Evolutionary conservation across 2,888 invertebrate species (phyloP), one percentile per base, ranked within the genome.

Genomic region (Germaria angustata): DNA sequence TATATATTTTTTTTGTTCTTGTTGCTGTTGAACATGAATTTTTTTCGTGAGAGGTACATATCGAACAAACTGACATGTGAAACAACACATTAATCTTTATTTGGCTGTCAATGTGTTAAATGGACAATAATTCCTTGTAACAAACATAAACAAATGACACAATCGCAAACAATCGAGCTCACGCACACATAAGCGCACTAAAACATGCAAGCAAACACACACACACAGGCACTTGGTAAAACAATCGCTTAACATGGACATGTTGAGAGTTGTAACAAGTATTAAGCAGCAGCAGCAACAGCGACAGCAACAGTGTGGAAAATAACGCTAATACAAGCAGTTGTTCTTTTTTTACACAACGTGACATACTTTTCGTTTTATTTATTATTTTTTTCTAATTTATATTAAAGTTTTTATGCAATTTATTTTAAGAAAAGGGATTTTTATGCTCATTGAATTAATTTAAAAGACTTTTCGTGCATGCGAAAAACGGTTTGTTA

Each of bases 71-170:
- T 73, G 73, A 41, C 71, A 59, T 53, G 61, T 17, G 39, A 34
- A 65, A 75, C 55, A 75, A 61, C 53, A 68, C 84, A 85, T 85
- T 85, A 85, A 85, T 85, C 85, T 84, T 85, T 85, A 84, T 85
- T 84, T 84, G 79, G 65, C 79, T 85, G 85, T 84, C 84, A 85
- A 85, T 84, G 85, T 85, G 84, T 80, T 85, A 84, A 85, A 85
- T 84, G 84, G 85, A 85, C 85, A 84, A 84, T 84, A 84, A 84
- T 84, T 85, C 80, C 84, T 73, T 73, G 57, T 81, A 78, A 79
- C 71, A 41, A 72, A 81, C 72, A 63, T 44, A 66, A 66, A 49
- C 53, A 78, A 51, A 66, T 69, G 55, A 68, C 34, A 57, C 46
- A 63, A 34, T 46, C 49, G 59, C 32, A 32, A 49, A 55, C 41